Percentiles rank a stretch among this genome's conserved stretches.
Conservation (phyloP, 2,888 invertebrate species). For the Nasonia oneida region DNA sequence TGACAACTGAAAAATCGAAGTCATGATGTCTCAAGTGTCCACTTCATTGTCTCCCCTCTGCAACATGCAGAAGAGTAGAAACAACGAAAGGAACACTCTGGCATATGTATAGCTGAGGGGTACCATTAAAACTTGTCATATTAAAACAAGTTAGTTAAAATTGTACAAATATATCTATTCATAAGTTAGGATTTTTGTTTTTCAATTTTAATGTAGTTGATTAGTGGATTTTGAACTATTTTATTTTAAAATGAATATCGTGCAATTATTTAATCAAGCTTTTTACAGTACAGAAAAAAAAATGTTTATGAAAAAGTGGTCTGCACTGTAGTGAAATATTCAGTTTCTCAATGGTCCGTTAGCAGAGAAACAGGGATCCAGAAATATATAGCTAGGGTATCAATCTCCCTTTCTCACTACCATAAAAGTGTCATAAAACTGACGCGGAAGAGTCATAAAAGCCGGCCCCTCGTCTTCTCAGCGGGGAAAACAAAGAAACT, state of each 20-base stretch:
- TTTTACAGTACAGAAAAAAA: neutral
- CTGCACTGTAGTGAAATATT: neutral
- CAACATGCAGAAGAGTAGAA: slow-evolving; percentile 46
- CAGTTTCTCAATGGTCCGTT: neutral
- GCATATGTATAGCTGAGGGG: slow-evolving; percentile 14
- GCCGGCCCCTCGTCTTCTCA: neutral
- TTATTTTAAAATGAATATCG: neutral
- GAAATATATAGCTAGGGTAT: neutral
- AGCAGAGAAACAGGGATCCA: neutral
- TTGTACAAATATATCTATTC: neutral
- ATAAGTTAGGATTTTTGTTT: neutral
- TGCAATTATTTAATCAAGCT: neutral
- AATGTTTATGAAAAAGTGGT: neutral
- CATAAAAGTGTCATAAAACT: slow-evolving; percentile 23
- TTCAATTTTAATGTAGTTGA: neutral
- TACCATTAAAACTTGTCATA: slow-evolving; percentile 19
- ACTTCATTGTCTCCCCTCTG: slow-evolving; percentile 55
- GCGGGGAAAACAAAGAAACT: slow-evolving; percentile 5
- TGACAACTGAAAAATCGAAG: slow-evolving; percentile 58
- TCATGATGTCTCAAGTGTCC: slow-evolving; percentile 60
- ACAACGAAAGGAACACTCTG: slow-evolving; percentile 47
- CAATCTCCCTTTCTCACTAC: neutral
- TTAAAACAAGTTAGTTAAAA: neutral
- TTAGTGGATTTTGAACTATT: neutral
- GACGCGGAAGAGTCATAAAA: slow-evolving; percentile 29